Evolutionary conservation across 2,888 invertebrate species (phyloP).

Genomic region (Tipula vernalis): DNA sequence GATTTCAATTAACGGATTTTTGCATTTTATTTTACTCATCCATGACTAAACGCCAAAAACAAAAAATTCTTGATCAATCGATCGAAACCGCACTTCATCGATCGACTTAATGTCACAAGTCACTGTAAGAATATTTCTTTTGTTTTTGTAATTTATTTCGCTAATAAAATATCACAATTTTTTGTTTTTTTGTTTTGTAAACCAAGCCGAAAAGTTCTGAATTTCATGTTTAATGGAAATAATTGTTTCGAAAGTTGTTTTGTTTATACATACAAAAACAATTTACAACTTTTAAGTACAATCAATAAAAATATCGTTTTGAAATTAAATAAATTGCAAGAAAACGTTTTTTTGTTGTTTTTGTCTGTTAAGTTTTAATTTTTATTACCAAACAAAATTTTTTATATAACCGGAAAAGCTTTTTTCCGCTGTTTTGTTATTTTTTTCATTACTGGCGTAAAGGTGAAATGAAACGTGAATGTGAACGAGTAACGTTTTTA

Average conservation of each 20-base stretch:
- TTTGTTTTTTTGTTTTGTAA: neutral
- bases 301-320: neutral
- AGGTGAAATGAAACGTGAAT: neutral
- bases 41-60: neutral
- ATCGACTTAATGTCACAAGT: neutral
- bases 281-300: neutral
- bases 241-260: neutral
- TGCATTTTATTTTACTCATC: neutral
- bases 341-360: neutral
- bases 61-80: neutral
- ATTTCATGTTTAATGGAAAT: neutral
- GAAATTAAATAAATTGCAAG: neutral
- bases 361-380: neutral
- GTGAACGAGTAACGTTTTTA: neutral
- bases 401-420: neutral
- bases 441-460: neutral
- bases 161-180: neutral
- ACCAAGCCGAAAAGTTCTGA: neutral
- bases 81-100: neutral
- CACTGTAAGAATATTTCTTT: too few relatives aligned
- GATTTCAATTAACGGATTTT: neutral
- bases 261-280: neutral
- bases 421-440: neutral
- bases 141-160: too few relatives aligned
- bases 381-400: neutral